These are phyloP conservation scores for Phrynosoma platyrhinos DNA, from an alignment of 2,113 vertebrate genomes.

Conservation along the genomic window DNA sequence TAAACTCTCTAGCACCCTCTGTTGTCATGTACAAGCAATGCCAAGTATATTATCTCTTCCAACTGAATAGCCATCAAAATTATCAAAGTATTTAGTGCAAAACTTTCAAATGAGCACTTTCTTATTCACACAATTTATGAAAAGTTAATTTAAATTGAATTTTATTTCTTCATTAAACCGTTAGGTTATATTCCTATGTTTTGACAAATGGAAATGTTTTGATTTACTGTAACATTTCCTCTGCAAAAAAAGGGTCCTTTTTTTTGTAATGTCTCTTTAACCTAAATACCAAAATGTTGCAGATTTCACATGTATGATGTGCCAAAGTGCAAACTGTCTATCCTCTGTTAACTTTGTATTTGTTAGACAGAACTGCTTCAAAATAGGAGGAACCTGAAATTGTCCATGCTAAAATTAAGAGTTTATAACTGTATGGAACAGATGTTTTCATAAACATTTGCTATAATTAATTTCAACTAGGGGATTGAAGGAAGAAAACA, in stretches of 20 bases:
- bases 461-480: conserved; percentile 86
- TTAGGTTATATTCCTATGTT: conserved; percentile 20
- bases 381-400: conserved; percentile 76
- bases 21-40: conserved; percentile 58
- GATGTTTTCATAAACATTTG: conserved; percentile 89
- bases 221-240: conserved; percentile 16
- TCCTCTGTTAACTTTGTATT: conserved; percentile 73
- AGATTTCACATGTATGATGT: conserved; percentile 57
- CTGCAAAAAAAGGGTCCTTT: background rate
- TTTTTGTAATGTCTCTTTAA: conserved; percentile 31
- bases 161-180: conserved; percentile 9
- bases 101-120: conserved; percentile 33
- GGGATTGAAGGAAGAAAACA: conserved; percentile 83
- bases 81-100: conserved; percentile 15
- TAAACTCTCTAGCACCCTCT: conserved; percentile 82
- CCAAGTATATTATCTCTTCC: background rate
- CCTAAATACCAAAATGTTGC: conserved; percentile 52
- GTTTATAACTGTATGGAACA: conserved; percentile 84
- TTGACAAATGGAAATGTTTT: background rate
- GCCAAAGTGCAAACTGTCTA: conserved; percentile 62
- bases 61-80: conserved; percentile 19
- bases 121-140: conserved; percentile 16
- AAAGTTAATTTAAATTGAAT: conserved; percentile 21
- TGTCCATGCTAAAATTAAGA: conserved; percentile 81
- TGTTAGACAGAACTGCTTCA: conserved; percentile 67